These are phyloP conservation scores for Vulpes ferrilata DNA, from an alignment of 2,113 vertebrate species.

Conservation along the genomic window DNA sequence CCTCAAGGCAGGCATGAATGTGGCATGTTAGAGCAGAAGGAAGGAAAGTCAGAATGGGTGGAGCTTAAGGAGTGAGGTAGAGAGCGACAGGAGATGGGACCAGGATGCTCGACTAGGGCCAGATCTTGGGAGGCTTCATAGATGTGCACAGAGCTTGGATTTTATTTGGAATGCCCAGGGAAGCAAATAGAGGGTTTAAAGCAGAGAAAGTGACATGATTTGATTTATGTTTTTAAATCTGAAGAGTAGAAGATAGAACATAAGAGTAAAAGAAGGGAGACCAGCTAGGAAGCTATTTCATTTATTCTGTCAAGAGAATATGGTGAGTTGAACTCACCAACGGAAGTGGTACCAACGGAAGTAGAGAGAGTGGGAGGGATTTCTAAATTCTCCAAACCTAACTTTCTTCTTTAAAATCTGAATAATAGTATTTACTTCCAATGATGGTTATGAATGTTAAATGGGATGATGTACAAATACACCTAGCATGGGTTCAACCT, in stretches of 20 bases:
- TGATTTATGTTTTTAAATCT: not conserved
- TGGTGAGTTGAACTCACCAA: not conserved
- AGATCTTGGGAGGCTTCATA: not conserved
- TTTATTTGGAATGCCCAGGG: not conserved
- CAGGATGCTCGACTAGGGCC: not conserved
- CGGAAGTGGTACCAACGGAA: not conserved
- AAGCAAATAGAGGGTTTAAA: not conserved
- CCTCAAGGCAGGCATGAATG: not conserved
- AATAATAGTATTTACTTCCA: not conserved
- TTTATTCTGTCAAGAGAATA: not conserved
- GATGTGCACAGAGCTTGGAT: accelerated
- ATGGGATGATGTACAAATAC: not conserved
- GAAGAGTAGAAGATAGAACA: not conserved
- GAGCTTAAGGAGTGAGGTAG: too few species aligned
- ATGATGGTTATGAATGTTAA: not conserved
- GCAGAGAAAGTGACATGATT: not conserved
- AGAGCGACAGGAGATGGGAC: not conserved
- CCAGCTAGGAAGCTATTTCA: not conserved
- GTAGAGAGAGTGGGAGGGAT: not conserved
- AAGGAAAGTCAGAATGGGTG: not conserved
- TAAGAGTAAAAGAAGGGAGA: not conserved
- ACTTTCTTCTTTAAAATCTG: constrained; percentile 1
- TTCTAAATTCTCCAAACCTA: not conserved
- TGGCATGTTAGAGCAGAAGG: not conserved
- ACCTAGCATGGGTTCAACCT: not conserved